These are phyloP conservation scores for Pituophis catenifer DNA, from an alignment of 2,113 vertebrate species.

Conservation along the genomic window DNA sequence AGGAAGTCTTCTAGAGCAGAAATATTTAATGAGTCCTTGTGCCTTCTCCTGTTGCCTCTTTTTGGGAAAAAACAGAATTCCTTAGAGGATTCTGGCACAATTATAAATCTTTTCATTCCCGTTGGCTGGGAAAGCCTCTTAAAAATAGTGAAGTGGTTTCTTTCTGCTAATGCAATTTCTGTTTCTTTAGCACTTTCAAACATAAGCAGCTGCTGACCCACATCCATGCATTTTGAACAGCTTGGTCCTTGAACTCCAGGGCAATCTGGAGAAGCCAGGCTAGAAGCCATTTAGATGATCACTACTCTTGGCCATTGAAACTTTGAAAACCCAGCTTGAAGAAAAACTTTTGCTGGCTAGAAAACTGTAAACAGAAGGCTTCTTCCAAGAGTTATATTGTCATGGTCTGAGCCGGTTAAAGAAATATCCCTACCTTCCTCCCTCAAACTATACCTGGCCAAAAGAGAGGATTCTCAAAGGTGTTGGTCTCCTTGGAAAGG, in stretches of 20 bases:
- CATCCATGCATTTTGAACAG: not conserved
- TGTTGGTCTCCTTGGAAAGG: not conserved
- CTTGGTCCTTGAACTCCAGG: not conserved
- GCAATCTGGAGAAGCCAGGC: not conserved
- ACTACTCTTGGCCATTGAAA: not conserved
- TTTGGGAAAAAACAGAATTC: slow-evolving; percentile 46
- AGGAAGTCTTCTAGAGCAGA: not conserved
- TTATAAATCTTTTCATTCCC: slow-evolving; percentile 46
- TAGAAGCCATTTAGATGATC: not conserved
- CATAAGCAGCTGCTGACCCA: slow-evolving; percentile 59
- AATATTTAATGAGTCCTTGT: not conserved
- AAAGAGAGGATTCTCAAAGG: not conserved
- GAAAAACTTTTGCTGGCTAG: fast-evolving
- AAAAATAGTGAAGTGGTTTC: slow-evolving; percentile 62
- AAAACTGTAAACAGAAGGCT: not conserved
- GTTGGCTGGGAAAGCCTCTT: slow-evolving; percentile 68
- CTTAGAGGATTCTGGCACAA: slow-evolving; percentile 29
- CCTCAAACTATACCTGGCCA: not conserved
- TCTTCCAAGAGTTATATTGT: slow-evolving; percentile 3
- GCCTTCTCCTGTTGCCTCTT: not conserved
- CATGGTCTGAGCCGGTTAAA: slow-evolving; percentile 45
- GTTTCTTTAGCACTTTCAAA: slow-evolving; percentile 35
- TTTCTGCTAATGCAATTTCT: slow-evolving; percentile 50
- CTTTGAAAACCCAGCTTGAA: not conserved
- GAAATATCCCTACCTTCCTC: not conserved